Evolutionary conservation across 2,888 invertebrate genomes (phyloP).

Genomic region (Notocelia uddmanniana): DNA sequence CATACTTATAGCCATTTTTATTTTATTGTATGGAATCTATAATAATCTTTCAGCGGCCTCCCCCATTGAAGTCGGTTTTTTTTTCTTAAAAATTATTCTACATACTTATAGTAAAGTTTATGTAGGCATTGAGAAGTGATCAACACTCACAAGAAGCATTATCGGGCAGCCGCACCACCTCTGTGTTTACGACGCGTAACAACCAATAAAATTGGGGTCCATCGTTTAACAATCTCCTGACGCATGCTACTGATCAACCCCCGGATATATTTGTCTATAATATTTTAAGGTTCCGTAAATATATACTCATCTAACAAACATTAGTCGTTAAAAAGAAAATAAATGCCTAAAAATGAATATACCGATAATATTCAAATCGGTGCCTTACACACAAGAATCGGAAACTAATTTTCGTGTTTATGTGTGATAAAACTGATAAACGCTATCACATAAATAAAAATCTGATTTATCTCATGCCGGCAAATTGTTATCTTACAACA

Average conservation of each 20-base stretch:
- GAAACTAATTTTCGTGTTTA: too few species aligned
- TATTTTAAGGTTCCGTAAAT: constrained; percentile 62
- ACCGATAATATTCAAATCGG: neutral
- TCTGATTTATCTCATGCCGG: too few species aligned
- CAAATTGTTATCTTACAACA: too few species aligned
- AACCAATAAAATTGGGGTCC: constrained; percentile 81
- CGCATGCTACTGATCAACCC: constrained; percentile 72
- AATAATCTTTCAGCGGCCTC: too few species aligned
- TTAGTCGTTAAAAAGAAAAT: neutral
- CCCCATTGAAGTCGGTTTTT: too few species aligned
- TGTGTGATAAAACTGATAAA: too few species aligned
- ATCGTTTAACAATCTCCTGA: constrained; percentile 64
- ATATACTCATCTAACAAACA: neutral
- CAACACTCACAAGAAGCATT: constrained; percentile 67
- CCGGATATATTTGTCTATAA: constrained; percentile 77
- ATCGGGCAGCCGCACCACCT: constrained; percentile 68
- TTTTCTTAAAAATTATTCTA: too few species aligned
- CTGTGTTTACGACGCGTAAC: constrained; percentile 82
- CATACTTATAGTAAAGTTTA: constrained; percentile 44
- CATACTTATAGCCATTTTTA: too few species aligned
- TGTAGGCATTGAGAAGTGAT: constrained; percentile 69
- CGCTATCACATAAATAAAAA: too few species aligned
- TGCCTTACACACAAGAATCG: too few species aligned
- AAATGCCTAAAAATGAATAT: too few species aligned
- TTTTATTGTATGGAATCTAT: too few species aligned